These are phyloP conservation scores for Plebejus melissa DNA, from an alignment of 2,888 invertebrate species.

Conservation along the genomic window DNA sequence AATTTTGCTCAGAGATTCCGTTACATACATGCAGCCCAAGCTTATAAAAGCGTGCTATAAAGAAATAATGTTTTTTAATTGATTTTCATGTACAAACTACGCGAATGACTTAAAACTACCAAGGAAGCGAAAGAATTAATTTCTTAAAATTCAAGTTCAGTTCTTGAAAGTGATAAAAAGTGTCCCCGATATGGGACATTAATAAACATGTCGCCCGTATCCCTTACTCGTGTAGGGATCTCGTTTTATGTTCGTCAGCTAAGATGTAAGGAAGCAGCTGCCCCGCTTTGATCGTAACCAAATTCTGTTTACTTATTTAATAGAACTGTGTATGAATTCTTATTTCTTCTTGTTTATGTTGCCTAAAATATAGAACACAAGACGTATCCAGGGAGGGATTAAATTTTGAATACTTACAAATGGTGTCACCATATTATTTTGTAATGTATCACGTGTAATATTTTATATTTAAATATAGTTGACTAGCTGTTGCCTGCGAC, in stretches of 20 bases:
- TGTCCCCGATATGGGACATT: conserved; percentile 16
- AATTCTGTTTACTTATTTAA: conserved; percentile 21
- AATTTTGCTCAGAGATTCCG: too few relatives aligned
- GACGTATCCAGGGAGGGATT: neutral
- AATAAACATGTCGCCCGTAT: conserved; percentile 23
- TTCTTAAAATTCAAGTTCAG: conserved; percentile 16
- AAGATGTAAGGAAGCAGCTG: neutral
- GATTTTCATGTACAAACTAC: neutral
- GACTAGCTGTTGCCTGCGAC: too few relatives aligned
- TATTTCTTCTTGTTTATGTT: neutral
- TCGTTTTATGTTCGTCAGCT: conserved; percentile 10
- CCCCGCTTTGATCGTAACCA: conserved; percentile 9
- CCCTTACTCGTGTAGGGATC: conserved; percentile 10
- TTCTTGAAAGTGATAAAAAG: conserved; percentile 15
- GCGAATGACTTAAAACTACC: neutral
- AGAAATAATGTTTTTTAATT: too few relatives aligned
- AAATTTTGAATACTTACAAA: neutral
- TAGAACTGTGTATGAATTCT: conserved; percentile 13
- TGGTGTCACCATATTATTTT: neutral
- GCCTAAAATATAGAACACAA: neutral
- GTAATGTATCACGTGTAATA: too few relatives aligned
- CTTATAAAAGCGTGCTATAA: too few relatives aligned
- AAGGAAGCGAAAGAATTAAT: neutral
- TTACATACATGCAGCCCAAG: too few relatives aligned
- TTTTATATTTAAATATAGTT: too few relatives aligned